Conservation (phyloP, 2,888 invertebrate species). For the Pharmacophagus antenor region DNA sequence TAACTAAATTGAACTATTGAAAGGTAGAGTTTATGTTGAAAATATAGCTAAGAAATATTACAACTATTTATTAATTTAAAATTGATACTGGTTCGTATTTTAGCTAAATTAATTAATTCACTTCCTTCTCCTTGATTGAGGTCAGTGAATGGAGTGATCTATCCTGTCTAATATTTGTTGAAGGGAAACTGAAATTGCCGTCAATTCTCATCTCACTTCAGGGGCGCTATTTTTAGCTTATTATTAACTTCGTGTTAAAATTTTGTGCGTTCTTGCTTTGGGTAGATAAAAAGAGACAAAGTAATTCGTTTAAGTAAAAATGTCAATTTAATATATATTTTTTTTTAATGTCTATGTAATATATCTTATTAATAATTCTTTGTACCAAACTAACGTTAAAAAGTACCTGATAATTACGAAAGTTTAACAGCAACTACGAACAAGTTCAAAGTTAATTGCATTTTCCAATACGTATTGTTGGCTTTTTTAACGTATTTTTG, state of each 20-base stretch:
- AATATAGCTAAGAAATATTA: background rate
- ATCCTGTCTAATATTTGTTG: background rate
- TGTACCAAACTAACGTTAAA: too few species aligned
- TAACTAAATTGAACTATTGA: background rate
- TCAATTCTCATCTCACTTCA: conserved; percentile 13
- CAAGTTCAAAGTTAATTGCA: too few species aligned
- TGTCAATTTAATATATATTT: too few species aligned
- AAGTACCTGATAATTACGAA: too few species aligned
- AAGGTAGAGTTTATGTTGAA: background rate
- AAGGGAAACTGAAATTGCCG: conserved; percentile 6
- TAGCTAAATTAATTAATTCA: conserved; percentile 3
- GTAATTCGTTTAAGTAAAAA: too few species aligned
- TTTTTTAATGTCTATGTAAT: too few species aligned
- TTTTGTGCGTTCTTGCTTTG: too few species aligned
- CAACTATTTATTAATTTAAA: background rate
- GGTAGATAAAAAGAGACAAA: too few species aligned
- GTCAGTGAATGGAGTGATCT: background rate
- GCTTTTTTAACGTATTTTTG: too few species aligned
- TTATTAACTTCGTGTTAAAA: background rate
- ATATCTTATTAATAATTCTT: too few species aligned
- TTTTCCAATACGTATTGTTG: too few species aligned
- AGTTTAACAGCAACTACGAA: too few species aligned
- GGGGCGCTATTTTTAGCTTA: conserved; percentile 16
- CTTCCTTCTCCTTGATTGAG: background rate
- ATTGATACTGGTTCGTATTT: background rate